Conservation (phyloP, 2,888 invertebrate genomes). For the Pandemis corylana region DNA sequence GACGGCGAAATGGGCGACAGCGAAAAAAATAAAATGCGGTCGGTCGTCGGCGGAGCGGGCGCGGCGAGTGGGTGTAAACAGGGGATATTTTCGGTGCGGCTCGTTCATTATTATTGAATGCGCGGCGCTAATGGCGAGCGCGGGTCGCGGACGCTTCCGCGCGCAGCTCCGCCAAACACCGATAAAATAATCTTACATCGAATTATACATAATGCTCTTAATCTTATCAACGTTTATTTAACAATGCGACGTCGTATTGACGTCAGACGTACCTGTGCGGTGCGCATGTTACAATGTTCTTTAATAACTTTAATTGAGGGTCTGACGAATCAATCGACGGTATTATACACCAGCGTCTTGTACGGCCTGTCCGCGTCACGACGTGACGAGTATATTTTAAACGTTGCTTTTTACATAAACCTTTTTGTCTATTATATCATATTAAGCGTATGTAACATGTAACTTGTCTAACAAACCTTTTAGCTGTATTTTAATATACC, state of each 20-base stretch:
- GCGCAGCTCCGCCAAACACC: conserved; percentile 9
- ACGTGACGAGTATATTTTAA: not conserved
- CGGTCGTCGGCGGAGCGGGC: conserved; percentile 78
- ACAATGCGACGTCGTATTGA: conserved; percentile 28
- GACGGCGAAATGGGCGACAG: conserved; percentile 86
- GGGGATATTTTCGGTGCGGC: conserved; percentile 83
- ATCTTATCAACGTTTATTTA: conserved; percentile 35
- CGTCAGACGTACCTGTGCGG: conserved; percentile 12
- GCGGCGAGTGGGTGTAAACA: conserved; percentile 83
- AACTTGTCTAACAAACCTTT: not conserved
- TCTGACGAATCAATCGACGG: conserved; percentile 36
- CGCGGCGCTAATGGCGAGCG: conserved; percentile 78
- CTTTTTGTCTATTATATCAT: no score
- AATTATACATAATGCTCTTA: conserved; percentile 31
- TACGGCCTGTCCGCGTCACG: not conserved
- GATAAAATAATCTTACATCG: conserved; percentile 26
- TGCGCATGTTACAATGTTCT: conserved; percentile 30
- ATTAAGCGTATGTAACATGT: not conserved
- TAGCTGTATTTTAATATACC: not conserved
- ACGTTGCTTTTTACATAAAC: not conserved
- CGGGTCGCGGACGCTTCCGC: conserved; percentile 54
- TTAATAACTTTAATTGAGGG: conserved; percentile 40
- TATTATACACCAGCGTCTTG: conserved; percentile 16
- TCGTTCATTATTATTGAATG: conserved; percentile 85
- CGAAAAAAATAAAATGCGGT: conserved; percentile 85